Evolutionary conservation across 2,888 invertebrate genomes (phyloP).

Genomic region (Diaprepes abbreviatus): DNA sequence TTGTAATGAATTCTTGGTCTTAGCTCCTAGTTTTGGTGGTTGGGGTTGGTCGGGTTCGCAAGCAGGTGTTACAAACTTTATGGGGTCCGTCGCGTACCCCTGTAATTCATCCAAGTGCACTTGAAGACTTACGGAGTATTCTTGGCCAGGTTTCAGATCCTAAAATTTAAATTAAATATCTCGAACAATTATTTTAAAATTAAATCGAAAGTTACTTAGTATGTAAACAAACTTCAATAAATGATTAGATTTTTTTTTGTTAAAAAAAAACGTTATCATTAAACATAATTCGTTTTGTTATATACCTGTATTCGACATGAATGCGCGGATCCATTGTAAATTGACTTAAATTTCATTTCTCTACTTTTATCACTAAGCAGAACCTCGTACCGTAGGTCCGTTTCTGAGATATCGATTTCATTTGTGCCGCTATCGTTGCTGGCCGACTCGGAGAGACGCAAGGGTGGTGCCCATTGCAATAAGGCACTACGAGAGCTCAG

Average conservation of each 20-base stretch:
- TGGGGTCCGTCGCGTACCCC: slow-evolving; percentile 83
- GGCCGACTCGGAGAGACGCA: slow-evolving; percentile 68
- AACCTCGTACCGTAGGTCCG: slow-evolving; percentile 85
- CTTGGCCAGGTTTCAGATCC: slow-evolving; percentile 89
- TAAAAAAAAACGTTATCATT: no score
- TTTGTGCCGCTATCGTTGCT: slow-evolving; percentile 67
- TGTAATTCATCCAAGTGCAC: slow-evolving; percentile 82
- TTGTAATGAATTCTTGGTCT: slow-evolving; percentile 79
- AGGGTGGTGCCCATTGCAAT: slow-evolving; percentile 84
- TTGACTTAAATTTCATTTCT: slow-evolving; percentile 87
- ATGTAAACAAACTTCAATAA: no score
- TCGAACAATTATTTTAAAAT: no score
- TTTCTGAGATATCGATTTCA: slow-evolving; percentile 72
- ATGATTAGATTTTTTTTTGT: no score
- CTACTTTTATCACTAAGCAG: slow-evolving; percentile 83
- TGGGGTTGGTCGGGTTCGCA: slow-evolving; percentile 85
- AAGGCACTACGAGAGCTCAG: slow-evolving; percentile 88
- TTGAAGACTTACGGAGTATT: slow-evolving; percentile 86
- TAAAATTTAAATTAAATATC: no score
- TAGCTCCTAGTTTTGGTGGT: slow-evolving; percentile 78
- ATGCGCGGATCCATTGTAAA: slow-evolving; percentile 83
- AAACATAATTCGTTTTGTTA: no score
- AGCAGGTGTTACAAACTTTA: slow-evolving; percentile 83
- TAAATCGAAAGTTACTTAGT: no score
- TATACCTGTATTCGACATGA: slow-evolving; percentile 79